Conservation (phyloP, 1,140 invertebrate genomes). For the Lutraria rhynchaena region DNA sequence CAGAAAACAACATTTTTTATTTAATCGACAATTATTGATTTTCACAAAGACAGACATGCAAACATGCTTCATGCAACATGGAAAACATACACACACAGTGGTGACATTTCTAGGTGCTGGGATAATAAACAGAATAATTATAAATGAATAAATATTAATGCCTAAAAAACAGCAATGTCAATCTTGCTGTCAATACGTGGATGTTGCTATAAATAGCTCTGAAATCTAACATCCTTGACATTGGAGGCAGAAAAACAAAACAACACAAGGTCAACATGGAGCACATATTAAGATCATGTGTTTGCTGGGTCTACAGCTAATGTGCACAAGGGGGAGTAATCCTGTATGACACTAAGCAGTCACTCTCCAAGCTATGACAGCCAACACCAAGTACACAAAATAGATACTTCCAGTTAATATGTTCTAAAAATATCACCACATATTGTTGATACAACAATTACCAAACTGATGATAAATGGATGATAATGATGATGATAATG, state of each 20-base stretch:
- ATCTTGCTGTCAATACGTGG: no score
- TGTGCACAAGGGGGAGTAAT: conserved; percentile 17
- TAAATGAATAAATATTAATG: no score
- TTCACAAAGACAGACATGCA: background rate
- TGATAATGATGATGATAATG: conserved; percentile 47
- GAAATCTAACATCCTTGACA: no score
- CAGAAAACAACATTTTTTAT: no score
- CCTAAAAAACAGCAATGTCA: no score
- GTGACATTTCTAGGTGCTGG: conserved; percentile 57
- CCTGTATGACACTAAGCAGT: background rate
- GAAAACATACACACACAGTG: conserved; percentile 35
- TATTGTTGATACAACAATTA: background rate
- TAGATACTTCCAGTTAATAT: no score
- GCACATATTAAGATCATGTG: background rate
- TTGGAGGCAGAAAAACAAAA: background rate
- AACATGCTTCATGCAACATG: conserved; percentile 50
- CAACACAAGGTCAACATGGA: background rate
- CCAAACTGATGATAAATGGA: conserved; percentile 42
- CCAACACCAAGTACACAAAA: no score
- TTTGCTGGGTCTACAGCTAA: conserved; percentile 25
- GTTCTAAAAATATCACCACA: conserved; percentile 57
- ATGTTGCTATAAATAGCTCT: no score
- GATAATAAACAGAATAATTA: background rate
- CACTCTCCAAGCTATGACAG: background rate
- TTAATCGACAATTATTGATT: no score